Evolutionary conservation across 2,113 vertebrate species (phyloP).

Genomic region (Coptodon bakossiorum): DNA sequence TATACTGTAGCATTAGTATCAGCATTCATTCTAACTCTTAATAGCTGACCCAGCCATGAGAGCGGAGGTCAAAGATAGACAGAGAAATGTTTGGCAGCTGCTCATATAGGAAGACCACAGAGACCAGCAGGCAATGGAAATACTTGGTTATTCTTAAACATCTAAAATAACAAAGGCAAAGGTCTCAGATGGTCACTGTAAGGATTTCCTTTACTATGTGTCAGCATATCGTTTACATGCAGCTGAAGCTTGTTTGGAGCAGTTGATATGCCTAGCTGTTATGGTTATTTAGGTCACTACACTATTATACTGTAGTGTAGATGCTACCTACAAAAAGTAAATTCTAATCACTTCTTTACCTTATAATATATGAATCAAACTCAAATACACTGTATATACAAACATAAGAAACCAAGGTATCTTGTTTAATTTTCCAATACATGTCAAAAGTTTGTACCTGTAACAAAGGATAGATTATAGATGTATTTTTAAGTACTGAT

Average conservation of each 20-base stretch:
- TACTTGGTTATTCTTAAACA: constrained; percentile 50
- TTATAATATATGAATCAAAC: not conserved
- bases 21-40: not conserved
- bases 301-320: not conserved
- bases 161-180: constrained; percentile 52
- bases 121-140: constrained; percentile 22
- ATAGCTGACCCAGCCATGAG: not conserved
- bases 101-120: constrained; percentile 13
- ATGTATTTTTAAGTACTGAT: not conserved
- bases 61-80: not conserved
- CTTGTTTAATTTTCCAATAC: not conserved
- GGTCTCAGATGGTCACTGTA: not conserved
- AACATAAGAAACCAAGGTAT: accelerated
- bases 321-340: not conserved
- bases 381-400: not conserved
- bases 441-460: not conserved
- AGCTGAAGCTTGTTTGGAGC: not conserved
- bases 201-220: constrained; percentile 20
- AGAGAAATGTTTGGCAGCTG: constrained; percentile 46
- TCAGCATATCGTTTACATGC: constrained; percentile 16
- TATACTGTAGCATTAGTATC: not conserved
- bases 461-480: not conserved
- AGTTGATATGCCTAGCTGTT: not conserved
- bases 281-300: not conserved
- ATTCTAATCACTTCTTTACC: accelerated